Evolutionary conservation across 1,140 invertebrate genomes (phyloP).

Genomic region (Chrysoperla carnea): DNA sequence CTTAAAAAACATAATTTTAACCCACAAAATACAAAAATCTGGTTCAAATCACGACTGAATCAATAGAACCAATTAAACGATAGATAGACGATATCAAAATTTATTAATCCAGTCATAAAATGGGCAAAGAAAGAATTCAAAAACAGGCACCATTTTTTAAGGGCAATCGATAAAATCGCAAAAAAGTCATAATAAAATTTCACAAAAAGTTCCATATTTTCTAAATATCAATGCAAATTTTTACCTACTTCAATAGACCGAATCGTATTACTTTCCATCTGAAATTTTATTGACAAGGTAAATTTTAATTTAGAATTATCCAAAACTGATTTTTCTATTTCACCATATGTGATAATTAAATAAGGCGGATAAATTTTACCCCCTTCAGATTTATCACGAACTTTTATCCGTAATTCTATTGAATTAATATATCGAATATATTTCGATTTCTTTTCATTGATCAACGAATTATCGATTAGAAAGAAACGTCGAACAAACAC

Average conservation of each 20-base stretch:
- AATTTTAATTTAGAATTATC: constrained; percentile 25
- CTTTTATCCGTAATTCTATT: background rate
- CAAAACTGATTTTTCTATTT: constrained; percentile 26
- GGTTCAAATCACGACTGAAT: too few species aligned
- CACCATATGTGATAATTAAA: constrained; percentile 32
- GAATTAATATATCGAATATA: constrained; percentile 23
- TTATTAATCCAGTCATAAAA: too few species aligned
- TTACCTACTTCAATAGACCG: constrained; percentile 29
- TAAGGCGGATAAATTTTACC: constrained; percentile 40
- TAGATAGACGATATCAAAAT: too few species aligned
- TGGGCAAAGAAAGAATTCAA: too few species aligned
- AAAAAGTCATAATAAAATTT: too few species aligned
- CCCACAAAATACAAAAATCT: too few species aligned
- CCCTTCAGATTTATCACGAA: constrained; percentile 17
- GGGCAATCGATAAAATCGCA: too few species aligned
- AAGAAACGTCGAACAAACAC: constrained; percentile 44
- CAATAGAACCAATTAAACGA: too few species aligned
- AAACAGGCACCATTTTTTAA: too few species aligned
- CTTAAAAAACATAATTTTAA: too few species aligned
- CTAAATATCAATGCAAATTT: too few species aligned
- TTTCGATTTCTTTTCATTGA: constrained; percentile 15
- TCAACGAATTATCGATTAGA: constrained; percentile 36
- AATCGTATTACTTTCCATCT: constrained; percentile 26
- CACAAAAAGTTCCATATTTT: too few species aligned
- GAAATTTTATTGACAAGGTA: constrained; percentile 36